These are phyloP conservation scores for Scrobipalpa costella DNA, from an alignment of 2,888 invertebrate species.

Conservation along the genomic window DNA sequence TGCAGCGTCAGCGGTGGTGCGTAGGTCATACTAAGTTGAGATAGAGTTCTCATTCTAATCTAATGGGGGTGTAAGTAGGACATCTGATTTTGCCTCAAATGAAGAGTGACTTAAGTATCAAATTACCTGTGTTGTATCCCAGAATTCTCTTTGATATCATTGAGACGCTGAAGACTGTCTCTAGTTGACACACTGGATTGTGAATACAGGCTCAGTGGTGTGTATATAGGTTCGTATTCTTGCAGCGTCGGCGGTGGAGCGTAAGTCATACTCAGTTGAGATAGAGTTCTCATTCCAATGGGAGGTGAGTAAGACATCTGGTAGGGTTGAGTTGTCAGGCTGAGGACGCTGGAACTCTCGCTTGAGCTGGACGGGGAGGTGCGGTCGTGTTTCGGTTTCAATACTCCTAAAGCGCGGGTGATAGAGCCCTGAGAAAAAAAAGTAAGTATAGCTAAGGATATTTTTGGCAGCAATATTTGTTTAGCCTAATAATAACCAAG, in stretches of 20 bases:
- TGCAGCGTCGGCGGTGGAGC: slow-evolving; percentile 82
- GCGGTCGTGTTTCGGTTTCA: slow-evolving; percentile 82
- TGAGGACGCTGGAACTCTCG: slow-evolving; percentile 81
- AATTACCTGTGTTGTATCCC: slow-evolving; percentile 69
- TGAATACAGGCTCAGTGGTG: slow-evolving; percentile 72
- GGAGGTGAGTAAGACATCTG: slow-evolving; percentile 76
- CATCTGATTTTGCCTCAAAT: slow-evolving; percentile 44
- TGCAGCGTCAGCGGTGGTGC: slow-evolving; percentile 82
- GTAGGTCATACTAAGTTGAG: slow-evolving; percentile 81
- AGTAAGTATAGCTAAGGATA: neutral
- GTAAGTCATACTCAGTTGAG: slow-evolving; percentile 81
- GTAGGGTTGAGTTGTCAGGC: slow-evolving; percentile 74
- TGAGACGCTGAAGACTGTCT: slow-evolving; percentile 72
- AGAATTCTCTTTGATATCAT: slow-evolving; percentile 67
- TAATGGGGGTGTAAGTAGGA: slow-evolving; percentile 77
- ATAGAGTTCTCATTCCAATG: slow-evolving; percentile 79
- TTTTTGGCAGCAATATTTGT: too few species aligned
- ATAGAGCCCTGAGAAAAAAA: slow-evolving; percentile 83
- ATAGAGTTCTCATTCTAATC: slow-evolving; percentile 79
- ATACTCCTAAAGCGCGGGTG: slow-evolving; percentile 86
- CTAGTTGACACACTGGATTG: slow-evolving; percentile 74
- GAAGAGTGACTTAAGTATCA: neutral
- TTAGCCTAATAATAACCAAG: too few species aligned
- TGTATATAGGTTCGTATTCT: slow-evolving; percentile 76
- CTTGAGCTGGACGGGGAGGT: slow-evolving; percentile 86